phyloP scores from a whole-genome alignment of 2,797 vertebrate species.

The Peromyscus aztecus region DNA sequence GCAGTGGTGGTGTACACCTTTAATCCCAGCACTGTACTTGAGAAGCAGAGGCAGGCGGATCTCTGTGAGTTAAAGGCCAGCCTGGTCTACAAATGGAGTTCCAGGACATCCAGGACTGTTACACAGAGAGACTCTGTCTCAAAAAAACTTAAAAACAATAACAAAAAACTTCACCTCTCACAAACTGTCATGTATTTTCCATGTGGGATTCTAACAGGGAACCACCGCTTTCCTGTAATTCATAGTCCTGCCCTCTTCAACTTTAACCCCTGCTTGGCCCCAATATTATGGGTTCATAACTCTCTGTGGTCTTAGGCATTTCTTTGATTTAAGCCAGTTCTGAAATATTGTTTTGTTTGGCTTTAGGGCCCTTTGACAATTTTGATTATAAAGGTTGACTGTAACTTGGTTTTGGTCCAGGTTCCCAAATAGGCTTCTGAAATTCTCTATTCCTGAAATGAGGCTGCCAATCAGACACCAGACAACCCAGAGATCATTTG shows the following conservation, averaged over 20 bases:
- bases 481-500: neutral
- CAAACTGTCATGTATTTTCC: neutral
- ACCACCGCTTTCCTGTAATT: neutral
- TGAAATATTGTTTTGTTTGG: neutral
- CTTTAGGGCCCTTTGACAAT: neutral
- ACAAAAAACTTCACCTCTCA: neutral
- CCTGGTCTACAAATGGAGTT: neutral
- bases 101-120: neutral
- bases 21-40: neutral
- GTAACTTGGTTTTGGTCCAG: neutral
- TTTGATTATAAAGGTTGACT: constrained; percentile 28
- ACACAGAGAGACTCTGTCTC: neutral
- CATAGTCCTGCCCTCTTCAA: too few relatives aligned
- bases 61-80: neutral
- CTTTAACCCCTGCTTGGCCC: neutral
- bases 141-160: neutral
- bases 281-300: neutral
- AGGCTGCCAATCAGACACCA: neutral
- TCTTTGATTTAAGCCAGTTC: neutral
- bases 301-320: neutral
- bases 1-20: neutral
- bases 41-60: neutral
- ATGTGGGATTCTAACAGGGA: neutral
- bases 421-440: neutral
- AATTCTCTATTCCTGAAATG: neutral